phyloP scores from a whole-genome alignment of 2,888 invertebrate genomes.

The Xiphydria camelus region DNA sequence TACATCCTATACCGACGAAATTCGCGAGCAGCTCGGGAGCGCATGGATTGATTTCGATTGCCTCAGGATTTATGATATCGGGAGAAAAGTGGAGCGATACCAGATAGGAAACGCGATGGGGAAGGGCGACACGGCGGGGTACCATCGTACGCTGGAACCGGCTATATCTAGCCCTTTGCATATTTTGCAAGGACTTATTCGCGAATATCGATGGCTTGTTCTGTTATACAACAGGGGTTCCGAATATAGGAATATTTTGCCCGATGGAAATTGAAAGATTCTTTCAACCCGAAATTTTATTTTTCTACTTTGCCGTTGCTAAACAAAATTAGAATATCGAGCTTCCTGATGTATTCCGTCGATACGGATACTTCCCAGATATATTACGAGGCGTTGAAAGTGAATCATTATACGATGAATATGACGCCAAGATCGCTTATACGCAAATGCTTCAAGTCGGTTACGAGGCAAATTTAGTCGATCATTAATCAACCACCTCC shows the following conservation, averaged over 20 bases:
- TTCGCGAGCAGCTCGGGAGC: slow-evolving; percentile 13
- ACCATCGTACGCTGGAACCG: background rate
- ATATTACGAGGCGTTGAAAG: too few species aligned
- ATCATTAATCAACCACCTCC: slow-evolving; percentile 11
- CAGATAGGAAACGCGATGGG: slow-evolving; percentile 7
- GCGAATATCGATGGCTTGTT: too few species aligned
- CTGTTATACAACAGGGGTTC: too few species aligned
- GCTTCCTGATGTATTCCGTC: background rate
- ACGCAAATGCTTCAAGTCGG: background rate
- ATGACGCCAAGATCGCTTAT: too few species aligned
- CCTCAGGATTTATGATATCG: slow-evolving; percentile 34
- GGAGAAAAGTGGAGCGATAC: slow-evolving; percentile 21
- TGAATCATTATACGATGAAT: too few species aligned
- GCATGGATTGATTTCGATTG: slow-evolving; percentile 30
- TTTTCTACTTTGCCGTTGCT: too few species aligned
- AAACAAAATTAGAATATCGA: too few species aligned
- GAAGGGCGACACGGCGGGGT: slow-evolving; percentile 10
- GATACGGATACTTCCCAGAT: too few species aligned
- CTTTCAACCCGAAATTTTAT: too few species aligned
- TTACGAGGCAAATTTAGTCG: slow-evolving; percentile 5
- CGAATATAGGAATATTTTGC: too few species aligned
- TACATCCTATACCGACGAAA: background rate
- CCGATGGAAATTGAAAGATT: too few species aligned
- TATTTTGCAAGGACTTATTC: background rate
- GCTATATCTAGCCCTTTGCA: background rate